Base-by-base conservation (phyloP, 2,888 invertebrate species). In the Beris morrisii region DNA sequence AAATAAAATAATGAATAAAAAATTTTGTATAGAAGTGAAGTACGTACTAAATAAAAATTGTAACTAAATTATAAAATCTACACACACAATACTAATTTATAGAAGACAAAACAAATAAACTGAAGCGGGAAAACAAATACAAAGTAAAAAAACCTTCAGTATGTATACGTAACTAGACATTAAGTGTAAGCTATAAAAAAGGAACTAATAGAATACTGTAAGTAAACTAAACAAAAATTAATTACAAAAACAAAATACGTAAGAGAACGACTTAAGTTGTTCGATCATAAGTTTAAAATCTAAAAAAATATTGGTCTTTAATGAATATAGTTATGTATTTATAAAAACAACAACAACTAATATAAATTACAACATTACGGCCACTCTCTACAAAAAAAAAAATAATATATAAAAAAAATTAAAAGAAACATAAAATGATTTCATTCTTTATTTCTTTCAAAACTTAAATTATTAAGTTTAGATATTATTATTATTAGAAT, bases 91-190 rank as follows among this genome's bases (percentile, higher is more conserved):
- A 58, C 15, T 43, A n/a, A 32, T 31, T 48, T 59, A 58, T 28
- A 58, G 28, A 32, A 52, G 13, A 43, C 11, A 63, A 32, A 4
- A 53, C 38, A 66, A 61, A 45, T 55, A 58, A 58, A 58, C 48
- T 52, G 28, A 58, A 59, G 46, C 59, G 31, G 22, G 64, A 64
- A 44, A 58, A 59, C n/a, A 45, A 46, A 32, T 30, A 46, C 11
- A 55, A 55, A 55, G 31, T 15, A 55, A 54, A 63, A 69, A 71
- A 72, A 74, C 76, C 78, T 77, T 76, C 73, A 76, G 75, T 76
- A 79, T 75, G 80, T 80, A 80, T 80, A 80, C 80, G 80, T 81
- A 81, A 72, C 58, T 69, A 68, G 64, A 53, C 12, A 52, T 54
- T 52, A 64, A 54, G 52, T 43, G 13, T 64, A 64, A 64, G 45